Percentiles rank a stretch among this genome's conserved stretches.
phyloP scores from a whole-genome alignment of 1,140 invertebrate species.

The Dreissena polymorpha region DNA sequence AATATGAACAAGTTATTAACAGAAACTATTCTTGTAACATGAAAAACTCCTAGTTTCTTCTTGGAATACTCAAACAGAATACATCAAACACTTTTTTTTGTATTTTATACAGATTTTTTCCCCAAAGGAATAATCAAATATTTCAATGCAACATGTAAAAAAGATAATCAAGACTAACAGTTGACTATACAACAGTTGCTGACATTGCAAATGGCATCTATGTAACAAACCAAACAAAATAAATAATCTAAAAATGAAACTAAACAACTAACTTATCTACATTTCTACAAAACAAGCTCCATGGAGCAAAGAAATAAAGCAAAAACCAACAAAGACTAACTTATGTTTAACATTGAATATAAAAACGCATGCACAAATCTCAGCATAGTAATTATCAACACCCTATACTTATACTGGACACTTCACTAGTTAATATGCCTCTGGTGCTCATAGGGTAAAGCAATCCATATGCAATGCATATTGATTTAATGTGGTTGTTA shows the following conservation, averaged over 20 bases:
- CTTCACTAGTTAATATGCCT: no score
- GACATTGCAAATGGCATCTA: constrained; percentile 36
- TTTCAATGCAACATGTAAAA: not conserved
- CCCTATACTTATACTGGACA: no score
- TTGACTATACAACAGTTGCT: constrained; percentile 9
- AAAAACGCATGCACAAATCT: constrained; percentile 50
- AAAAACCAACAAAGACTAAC: constrained; percentile 39
- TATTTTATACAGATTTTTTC: no score
- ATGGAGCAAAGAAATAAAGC: constrained; percentile 37
- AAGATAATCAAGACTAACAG: not conserved
- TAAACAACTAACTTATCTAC: constrained; percentile 55
- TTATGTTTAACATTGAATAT: constrained; percentile 11
- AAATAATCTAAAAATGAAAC: constrained; percentile 56
- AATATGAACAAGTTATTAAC: no score
- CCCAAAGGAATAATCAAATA: no score
- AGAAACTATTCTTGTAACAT: no score
- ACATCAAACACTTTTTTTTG: no score
- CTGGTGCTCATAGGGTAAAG: no score
- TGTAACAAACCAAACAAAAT: constrained; percentile 47
- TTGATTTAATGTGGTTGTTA: no score
- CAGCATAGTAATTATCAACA: constrained; percentile 23
- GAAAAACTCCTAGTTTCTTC: no score
- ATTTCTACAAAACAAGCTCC: constrained; percentile 42
- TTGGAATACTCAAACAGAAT: no score
- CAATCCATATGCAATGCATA: no score